A percentile compares a stretch with the other conserved stretches of the same genome.
These are phyloP conservation scores for Diachasmimorpha longicaudata DNA, from an alignment of 1,140 invertebrate genomes.

Conservation along the genomic window DNA sequence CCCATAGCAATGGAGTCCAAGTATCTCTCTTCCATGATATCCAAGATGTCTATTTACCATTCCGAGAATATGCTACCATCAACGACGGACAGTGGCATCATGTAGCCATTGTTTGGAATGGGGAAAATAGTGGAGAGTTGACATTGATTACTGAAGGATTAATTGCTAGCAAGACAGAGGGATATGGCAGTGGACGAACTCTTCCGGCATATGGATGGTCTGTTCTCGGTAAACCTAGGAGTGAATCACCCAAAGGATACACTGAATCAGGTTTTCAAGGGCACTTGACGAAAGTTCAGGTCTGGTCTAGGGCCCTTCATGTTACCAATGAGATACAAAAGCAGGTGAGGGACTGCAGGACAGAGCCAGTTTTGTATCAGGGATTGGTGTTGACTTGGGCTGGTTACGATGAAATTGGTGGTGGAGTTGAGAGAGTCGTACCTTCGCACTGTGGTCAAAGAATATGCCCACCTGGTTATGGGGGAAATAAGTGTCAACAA, in stretches of 20 bases:
- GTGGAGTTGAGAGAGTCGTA: slow-evolving; percentile 89
- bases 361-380: slow-evolving; percentile 87
- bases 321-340: slow-evolving; percentile 93
- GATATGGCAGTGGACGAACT: slow-evolving; percentile 79
- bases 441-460: slow-evolving; percentile 91
- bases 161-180: slow-evolving; percentile 87
- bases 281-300: slow-evolving; percentile 90
- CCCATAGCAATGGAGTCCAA: slow-evolving; percentile 88
- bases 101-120: slow-evolving; percentile 91
- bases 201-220: slow-evolving; percentile 88
- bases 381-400: slow-evolving; percentile 89
- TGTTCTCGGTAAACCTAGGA: slow-evolving; percentile 86
- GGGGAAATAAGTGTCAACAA: slow-evolving; percentile 82
- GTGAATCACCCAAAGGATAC: slow-evolving; percentile 75
- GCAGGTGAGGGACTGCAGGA: slow-evolving; percentile 88
- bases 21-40: slow-evolving; percentile 86
- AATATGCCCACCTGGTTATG: slow-evolving; percentile 84
- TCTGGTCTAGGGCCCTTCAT: slow-evolving; percentile 91
- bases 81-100: slow-evolving; percentile 98
- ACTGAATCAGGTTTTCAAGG: slow-evolving; percentile 92
- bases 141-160: slow-evolving; percentile 91
- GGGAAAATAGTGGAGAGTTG: slow-evolving; percentile 81
- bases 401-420: slow-evolving; percentile 86
- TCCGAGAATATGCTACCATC: slow-evolving; percentile 89
- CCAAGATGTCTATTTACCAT: slow-evolving; percentile 89